phyloP scores from a whole-genome alignment of 2,888 invertebrate species.

The Hirtodrosophila cameraria region DNA sequence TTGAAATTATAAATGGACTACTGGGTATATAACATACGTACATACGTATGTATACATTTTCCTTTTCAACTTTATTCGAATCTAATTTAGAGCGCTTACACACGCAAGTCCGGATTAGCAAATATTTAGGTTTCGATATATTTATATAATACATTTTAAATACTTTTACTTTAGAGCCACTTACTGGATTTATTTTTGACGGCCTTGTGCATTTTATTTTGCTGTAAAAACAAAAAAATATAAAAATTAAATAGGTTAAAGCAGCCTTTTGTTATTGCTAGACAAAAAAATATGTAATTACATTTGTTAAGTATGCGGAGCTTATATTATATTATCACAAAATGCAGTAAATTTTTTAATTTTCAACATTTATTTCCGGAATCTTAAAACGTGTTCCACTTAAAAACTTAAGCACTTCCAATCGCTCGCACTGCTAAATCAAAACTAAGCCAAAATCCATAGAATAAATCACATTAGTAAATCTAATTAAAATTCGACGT shows the following conservation, averaged over 20 bases:
- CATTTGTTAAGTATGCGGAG: neutral
- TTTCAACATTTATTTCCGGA: slow-evolving; percentile 13
- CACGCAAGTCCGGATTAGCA: no score
- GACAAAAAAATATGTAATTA: slow-evolving; percentile 3
- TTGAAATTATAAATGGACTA: neutral
- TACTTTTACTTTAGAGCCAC: slow-evolving; percentile 24
- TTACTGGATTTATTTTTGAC: slow-evolving; percentile 79
- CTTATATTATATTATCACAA: no score
- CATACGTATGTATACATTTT: no score
- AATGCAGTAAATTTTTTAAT: neutral
- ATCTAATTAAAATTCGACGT: slow-evolving; percentile 61
- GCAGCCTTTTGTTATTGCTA: neutral
- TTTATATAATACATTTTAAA: neutral
- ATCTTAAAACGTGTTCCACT: neutral
- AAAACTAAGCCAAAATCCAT: slow-evolving; percentile 53
- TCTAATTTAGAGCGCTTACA: no score
- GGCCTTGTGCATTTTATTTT: slow-evolving; percentile 68
- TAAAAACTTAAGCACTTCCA: slow-evolving; percentile 44
- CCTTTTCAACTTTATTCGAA: no score
- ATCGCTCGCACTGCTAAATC: slow-evolving; percentile 45
- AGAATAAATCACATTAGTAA: slow-evolving; percentile 51
- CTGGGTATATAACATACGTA: no score
- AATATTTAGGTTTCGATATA: no score
- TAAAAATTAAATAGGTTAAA: neutral
- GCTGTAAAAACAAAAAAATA: slow-evolving; percentile 34